phyloP scores from a whole-genome alignment of 30 jellyfish, hydroid and myxozoan species.

The Cassiopea xamachana region DNA sequence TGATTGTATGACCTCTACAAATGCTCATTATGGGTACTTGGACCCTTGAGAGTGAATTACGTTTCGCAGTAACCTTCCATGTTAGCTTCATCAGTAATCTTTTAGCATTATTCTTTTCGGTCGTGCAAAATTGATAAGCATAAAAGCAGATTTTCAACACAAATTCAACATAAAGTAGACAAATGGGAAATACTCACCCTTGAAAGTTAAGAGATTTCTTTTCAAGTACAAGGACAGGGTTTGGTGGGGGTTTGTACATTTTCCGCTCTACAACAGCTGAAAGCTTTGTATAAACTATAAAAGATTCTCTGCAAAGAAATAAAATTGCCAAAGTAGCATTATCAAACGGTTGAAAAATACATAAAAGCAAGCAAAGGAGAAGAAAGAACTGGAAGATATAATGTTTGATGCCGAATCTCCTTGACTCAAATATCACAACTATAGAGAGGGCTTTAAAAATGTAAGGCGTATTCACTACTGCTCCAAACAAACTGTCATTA shows the following conservation, averaged over 20 bases:
- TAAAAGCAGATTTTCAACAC: neutral
- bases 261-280: conserved; percentile 82
- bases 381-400: neutral
- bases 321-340: neutral
- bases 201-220: conserved; percentile 55
- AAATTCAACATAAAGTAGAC: neutral
- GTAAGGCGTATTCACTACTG: neutral
- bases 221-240: conserved; percentile 43
- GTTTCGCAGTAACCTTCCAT: too few species aligned
- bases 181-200: neutral
- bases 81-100: too few species aligned
- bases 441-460: neutral
- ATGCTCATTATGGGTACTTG: too few species aligned
- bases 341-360: neutral
- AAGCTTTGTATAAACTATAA: conserved; percentile 53
- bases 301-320: conserved; percentile 70
- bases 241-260: conserved; percentile 47
- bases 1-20: too few species aligned
- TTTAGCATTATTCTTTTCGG: neutral
- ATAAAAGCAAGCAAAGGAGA: neutral
- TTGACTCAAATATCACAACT: neutral
- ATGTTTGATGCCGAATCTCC: neutral
- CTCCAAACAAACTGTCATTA: neutral
- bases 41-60: too few species aligned
- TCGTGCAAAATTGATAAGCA: neutral